Percentiles rank a stretch among this genome's conserved stretches.
phyloP scores from a whole-genome alignment of 2,888 invertebrate genomes.

The Elegia similella region DNA sequence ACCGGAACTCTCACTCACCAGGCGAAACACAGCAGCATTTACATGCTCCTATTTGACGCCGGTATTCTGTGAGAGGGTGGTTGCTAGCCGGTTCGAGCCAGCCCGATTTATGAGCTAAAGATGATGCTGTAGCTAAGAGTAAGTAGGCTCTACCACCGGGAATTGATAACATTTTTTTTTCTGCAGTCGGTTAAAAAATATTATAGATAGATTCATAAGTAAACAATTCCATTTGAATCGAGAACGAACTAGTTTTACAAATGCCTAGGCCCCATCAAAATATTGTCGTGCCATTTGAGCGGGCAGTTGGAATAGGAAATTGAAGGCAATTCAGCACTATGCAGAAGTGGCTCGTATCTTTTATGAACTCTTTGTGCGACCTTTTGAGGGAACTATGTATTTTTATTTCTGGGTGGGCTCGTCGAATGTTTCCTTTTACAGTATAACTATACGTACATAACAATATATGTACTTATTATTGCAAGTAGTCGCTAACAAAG shows the following conservation, averaged over 20 bases:
- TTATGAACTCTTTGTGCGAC: slow-evolving; percentile 17
- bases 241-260: neutral
- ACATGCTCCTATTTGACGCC: no score
- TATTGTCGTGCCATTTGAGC: slow-evolving; percentile 10
- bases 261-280: neutral
- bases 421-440: neutral
- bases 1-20: no score
- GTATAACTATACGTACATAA: neutral
- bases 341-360: slow-evolving; percentile 16
- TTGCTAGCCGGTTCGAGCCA: no score
- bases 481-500: no score
- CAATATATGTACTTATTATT: neutral
- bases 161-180: no score
- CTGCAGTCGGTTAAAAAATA: no score
- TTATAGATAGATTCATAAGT: neutral
- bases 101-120: no score
- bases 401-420: neutral
- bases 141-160: no score
- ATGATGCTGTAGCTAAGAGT: no score
- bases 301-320: slow-evolving; percentile 17
- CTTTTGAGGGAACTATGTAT: slow-evolving; percentile 4
- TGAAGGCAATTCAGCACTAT: slow-evolving; percentile 19
- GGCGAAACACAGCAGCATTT: no score
- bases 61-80: no score
- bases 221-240: neutral